Evolutionary conservation across 2,113 vertebrate species (phyloP).

Genomic region (Vulpes ferrilata): DNA sequence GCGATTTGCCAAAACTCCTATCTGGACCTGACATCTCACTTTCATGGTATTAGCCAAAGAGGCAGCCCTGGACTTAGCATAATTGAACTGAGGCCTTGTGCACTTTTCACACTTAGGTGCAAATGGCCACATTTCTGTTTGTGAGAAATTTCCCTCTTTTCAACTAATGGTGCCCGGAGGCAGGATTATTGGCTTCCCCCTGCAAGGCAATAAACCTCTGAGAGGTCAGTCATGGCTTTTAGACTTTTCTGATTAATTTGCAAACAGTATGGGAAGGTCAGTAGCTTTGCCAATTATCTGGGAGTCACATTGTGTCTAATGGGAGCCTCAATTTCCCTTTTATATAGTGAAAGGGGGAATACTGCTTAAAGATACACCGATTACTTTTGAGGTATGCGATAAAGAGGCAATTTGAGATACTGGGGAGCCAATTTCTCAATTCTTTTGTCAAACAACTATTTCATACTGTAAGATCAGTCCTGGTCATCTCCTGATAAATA

Average conservation of each 20-base stretch:
- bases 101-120: neutral
- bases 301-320: neutral
- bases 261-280: constrained; percentile 36
- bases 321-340: neutral
- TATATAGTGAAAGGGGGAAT: neutral
- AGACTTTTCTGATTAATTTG: constrained; percentile 44
- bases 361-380: neutral
- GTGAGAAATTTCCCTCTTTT: neutral
- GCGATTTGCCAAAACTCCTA: neutral
- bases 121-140: neutral
- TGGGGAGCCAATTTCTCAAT: neutral
- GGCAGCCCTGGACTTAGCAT: neutral
- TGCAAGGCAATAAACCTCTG: neutral
- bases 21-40: neutral
- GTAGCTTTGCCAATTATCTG: neutral
- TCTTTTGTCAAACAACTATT: neutral
- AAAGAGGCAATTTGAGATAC: neutral
- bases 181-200: constrained; percentile 40
- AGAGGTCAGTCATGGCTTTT: constrained; percentile 19
- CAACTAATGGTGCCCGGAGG: neutral
- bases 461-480: neutral
- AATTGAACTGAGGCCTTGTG: neutral
- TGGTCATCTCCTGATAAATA: neutral
- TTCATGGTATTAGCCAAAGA: neutral
- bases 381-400: neutral